Percentiles rank a stretch among this genome's conserved stretches.
These are phyloP conservation scores for Nymphicus hollandicus DNA, from an alignment of 2,113 vertebrate species.

Conservation along the genomic window DNA sequence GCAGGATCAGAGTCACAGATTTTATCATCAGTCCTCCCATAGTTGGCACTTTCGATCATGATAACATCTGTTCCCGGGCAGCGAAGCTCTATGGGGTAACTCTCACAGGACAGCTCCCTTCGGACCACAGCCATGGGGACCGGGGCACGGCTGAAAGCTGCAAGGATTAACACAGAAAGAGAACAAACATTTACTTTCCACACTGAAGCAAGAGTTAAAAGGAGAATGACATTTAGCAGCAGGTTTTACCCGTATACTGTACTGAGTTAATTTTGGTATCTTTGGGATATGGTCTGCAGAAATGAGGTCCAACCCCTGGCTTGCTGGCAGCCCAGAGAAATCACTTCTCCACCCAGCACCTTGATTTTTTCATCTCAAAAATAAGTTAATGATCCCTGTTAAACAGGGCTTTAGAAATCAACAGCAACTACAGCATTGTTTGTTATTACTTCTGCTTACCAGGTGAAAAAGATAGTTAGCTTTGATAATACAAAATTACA, in stretches of 20 bases:
- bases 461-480: not conserved
- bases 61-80: constrained; percentile 98
- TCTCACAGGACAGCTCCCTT: constrained; percentile 95
- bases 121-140: constrained; percentile 98
- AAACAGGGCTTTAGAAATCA: not conserved
- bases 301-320: accelerated
- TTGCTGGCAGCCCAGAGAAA: not conserved
- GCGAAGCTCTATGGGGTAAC: constrained; percentile 97
- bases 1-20: constrained; percentile 98
- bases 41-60: constrained; percentile 99
- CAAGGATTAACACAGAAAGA: not conserved
- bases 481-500: not conserved
- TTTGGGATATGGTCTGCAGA: not conserved
- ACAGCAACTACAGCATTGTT: not conserved
- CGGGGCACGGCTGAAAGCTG: constrained; percentile 95
- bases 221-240: not conserved
- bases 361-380: not conserved
- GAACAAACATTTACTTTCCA: not conserved
- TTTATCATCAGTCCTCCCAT: constrained; percentile 96
- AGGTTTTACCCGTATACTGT: not conserved
- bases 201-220: not conserved
- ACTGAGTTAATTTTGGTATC: not conserved
- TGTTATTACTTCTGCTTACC: not conserved
- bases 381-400: not conserved
- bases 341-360: not conserved